A percentile compares a stretch with the other conserved stretches of the same genome.
Evolutionary conservation across 2,113 vertebrate species (phyloP).

Genomic region (Struthio camelus): DNA sequence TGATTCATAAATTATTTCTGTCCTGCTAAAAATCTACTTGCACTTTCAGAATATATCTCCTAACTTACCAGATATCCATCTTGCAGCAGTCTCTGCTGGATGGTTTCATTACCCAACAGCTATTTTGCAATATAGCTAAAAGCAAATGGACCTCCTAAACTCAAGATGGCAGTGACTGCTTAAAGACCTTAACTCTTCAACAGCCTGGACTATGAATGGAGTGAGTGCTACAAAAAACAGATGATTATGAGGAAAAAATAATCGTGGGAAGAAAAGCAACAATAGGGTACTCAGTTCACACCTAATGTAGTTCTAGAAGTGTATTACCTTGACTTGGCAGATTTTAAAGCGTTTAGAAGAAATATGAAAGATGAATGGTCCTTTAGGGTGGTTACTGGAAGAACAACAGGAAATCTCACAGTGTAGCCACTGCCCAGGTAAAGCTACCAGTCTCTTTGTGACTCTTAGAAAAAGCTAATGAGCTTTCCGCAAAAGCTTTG

Average conservation of each 20-base stretch:
- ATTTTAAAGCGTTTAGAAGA: background rate
- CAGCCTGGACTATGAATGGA: background rate
- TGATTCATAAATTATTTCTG: background rate
- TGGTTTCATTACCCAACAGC: background rate
- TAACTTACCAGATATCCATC: background rate
- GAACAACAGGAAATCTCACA: background rate
- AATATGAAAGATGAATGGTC: rapidly evolving
- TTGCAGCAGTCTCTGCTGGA: background rate
- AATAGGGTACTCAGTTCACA: background rate
- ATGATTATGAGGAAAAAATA: background rate
- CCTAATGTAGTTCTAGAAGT: background rate
- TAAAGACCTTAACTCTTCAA: background rate
- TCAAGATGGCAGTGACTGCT: background rate
- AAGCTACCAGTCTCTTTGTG: background rate
- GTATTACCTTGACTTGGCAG: background rate
- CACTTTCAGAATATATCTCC: background rate
- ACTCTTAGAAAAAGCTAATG: background rate
- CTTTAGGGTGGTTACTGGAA: background rate
- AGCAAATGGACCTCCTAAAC: background rate
- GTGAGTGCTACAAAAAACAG: background rate
- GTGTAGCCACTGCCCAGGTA: background rate
- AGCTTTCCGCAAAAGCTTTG: background rate
- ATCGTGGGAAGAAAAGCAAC: background rate
- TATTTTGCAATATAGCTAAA: background rate
- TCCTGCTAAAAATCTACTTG: background rate